Base-by-base conservation (phyloP, 2,888 invertebrate genomes). In the Parnassius mnemosyne region DNA sequence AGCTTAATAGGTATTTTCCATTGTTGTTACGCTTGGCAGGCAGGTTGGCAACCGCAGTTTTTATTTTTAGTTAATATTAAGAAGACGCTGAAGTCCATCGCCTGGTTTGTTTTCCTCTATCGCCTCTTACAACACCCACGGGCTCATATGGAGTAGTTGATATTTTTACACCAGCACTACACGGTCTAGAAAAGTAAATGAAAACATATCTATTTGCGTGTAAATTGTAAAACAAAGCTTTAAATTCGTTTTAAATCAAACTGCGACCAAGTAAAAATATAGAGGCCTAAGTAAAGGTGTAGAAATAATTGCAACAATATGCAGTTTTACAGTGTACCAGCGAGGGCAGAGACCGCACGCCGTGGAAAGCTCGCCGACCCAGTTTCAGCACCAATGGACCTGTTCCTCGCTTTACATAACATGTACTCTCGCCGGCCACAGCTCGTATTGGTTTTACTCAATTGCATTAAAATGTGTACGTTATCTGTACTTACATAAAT, bases 321-420 rank as follows among this genome's bases (percentile, higher is more conserved):
- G 47, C 47, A 57, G 57, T 47, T 56, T 54, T 57, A 47, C 56
- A 57, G 44, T 42, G 51, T 12, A 42, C 16, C 46, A 41, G 52
- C 56, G 76, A 63, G 78, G 77, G 77, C 79, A 80, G 72, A 69
- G 77, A 77, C 79, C 75, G 61, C 66, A 65, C 52, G 71, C 69
- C 68, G 69, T 80, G 83, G 84, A 87, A 86, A 87, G 72, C 71
- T 70, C 66, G 71, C 75, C 85, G 87, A 85, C 87, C 87, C 82
- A 85, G 79, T 80, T 85, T 72, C 72, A 69, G 71, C 68, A 73
- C 69, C 57, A 58, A 43, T 62, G 62, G 70, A 73, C 77, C 76
- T 74, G 74, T 74, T 78, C 73, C 66, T 69, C 57, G 61, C 66
- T 74, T 79, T 78, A 78, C 76, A 75, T 78, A 79, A 79, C 54